Evolutionary conservation across 2,113 vertebrate species (phyloP).

Genomic region (Peucedramus taeniatus): DNA sequence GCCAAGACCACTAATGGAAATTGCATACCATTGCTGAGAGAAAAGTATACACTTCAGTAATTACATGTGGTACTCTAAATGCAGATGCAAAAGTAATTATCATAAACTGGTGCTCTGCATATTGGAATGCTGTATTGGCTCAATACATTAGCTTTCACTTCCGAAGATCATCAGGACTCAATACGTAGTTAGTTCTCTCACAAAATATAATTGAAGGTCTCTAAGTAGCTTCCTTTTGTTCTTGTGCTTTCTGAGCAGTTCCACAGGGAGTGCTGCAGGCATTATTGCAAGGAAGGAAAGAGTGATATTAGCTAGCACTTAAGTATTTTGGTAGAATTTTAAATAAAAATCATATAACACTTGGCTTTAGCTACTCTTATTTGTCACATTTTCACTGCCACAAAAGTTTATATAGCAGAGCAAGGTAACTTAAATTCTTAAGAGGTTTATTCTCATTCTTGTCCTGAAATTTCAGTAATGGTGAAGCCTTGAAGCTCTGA

Average conservation of each 20-base stretch:
- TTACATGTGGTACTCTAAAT: conserved; percentile 48
- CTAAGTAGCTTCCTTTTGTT: background rate
- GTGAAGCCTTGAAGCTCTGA: background rate
- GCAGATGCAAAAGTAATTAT: conserved; percentile 53
- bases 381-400: background rate
- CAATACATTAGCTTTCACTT: conserved; percentile 9
- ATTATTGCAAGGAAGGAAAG: background rate
- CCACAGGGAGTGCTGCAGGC: background rate
- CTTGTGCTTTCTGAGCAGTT: background rate
- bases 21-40: conserved; percentile 34
- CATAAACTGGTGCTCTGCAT: conserved; percentile 46
- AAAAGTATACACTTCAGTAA: conserved; percentile 56
- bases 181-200: background rate
- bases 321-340: background rate
- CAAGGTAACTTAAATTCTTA: background rate
- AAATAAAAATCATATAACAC: background rate
- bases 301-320: background rate
- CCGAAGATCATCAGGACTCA: background rate
- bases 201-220: background rate
- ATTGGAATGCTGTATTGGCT: background rate
- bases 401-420: background rate
- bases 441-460: background rate
- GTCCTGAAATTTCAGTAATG: background rate
- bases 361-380: background rate
- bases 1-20: conserved; percentile 55